Evolutionary conservation across 2,797 vertebrate genomes (phyloP).

Genomic region (Pteropus rufus): DNA sequence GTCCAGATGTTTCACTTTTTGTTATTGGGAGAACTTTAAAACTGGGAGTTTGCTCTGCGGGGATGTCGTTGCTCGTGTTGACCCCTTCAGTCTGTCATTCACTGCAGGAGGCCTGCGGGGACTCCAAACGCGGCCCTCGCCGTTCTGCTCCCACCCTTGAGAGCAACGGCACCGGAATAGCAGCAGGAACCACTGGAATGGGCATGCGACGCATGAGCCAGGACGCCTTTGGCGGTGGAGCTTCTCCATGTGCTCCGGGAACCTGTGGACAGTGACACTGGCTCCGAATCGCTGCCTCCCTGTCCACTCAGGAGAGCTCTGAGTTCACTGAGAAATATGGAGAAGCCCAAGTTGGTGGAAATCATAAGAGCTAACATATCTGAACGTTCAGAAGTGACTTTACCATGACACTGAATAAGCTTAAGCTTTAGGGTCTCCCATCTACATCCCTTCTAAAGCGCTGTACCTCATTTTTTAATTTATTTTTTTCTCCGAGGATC

Average conservation of each 20-base stretch:
- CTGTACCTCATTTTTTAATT: not conserved
- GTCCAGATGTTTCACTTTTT: not conserved
- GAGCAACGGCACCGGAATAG: not conserved
- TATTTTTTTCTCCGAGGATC: not conserved
- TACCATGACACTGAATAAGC: not conserved
- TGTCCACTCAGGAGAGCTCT: not conserved
- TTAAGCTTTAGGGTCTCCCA: not conserved
- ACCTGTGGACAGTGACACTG: not conserved
- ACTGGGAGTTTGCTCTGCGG: not conserved
- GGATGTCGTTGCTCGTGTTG: accelerated
- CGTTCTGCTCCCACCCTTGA: not conserved
- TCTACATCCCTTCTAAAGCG: not conserved
- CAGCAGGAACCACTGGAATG: not conserved
- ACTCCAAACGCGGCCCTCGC: accelerated
- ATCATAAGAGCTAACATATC: not conserved
- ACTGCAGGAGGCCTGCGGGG: not conserved
- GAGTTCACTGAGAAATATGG: not conserved
- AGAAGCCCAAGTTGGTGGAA: not conserved
- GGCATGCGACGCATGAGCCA: not conserved
- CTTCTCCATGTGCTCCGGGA: not conserved
- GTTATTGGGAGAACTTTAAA: not conserved
- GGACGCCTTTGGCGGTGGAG: not conserved
- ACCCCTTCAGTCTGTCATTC: not conserved
- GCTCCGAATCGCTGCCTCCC: not conserved
- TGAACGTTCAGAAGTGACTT: not conserved